These are phyloP conservation scores for Pluvianellus socialis DNA, from an alignment of 2,113 vertebrate species.

Conservation along the genomic window DNA sequence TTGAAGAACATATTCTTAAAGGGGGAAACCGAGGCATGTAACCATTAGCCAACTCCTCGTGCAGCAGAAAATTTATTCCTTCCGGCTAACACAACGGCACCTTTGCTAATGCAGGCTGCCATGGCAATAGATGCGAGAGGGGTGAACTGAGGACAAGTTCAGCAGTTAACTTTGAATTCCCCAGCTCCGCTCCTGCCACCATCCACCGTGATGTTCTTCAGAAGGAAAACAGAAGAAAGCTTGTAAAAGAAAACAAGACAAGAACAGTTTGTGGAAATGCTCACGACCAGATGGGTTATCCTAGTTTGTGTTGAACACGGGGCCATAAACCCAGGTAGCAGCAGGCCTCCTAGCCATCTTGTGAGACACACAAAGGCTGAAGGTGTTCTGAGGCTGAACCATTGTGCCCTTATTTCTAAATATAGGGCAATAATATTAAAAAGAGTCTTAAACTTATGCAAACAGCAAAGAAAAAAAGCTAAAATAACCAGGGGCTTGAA, in stretches of 20 bases:
- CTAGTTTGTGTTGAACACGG: accelerated
- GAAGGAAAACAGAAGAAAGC: background rate
- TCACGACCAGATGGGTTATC: background rate
- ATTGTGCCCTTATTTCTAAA: background rate
- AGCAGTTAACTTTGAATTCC: background rate
- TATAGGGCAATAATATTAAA: background rate
- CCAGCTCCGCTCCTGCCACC: background rate
- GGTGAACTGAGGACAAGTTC: background rate
- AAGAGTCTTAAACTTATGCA: background rate
- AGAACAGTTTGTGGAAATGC: background rate
- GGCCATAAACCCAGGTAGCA: background rate
- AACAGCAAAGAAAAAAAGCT: background rate
- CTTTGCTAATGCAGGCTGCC: background rate
- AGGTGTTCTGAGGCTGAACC: background rate
- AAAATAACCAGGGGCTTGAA: background rate
- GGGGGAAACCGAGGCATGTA: background rate
- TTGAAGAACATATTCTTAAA: background rate
- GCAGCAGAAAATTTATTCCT: background rate
- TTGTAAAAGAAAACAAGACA: background rate
- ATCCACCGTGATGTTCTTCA: background rate
- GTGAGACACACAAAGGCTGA: background rate
- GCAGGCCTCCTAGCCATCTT: background rate
- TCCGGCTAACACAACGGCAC: background rate
- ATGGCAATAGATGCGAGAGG: accelerated
- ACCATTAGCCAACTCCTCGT: background rate